Base-by-base conservation (phyloP, 2,888 invertebrate species). In the Pterostichus niger region DNA sequence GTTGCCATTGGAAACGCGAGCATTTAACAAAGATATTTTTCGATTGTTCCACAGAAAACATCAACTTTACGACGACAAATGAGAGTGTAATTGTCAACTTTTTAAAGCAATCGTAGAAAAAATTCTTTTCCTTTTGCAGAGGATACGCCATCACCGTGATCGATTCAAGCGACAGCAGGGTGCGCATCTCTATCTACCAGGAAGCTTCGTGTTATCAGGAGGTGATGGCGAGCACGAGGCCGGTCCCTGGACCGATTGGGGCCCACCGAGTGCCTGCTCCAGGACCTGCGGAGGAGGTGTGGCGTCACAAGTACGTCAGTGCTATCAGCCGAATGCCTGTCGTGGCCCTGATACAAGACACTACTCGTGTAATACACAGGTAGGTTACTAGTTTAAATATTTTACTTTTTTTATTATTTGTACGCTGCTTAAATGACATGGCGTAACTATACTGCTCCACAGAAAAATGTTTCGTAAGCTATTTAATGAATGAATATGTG, bases 261-360 rank as follows among this genome's bases (percentile, higher is more conserved):
- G 95, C 10, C 92, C 93, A 56, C 95, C 96, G 76, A 94, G 95
- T 33, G 92, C 94, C 80, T 99, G 99, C 90, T 97, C 98, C 4
- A 92, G 97, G 85, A 93, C 96, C 17, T 99, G 99, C 88, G 99
- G 98, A 0, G 97, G 97, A 11, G 99, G 99, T 78, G 97, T 98
- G 24, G 94, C 97, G 84, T 94, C 93, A 87, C 97, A 98, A 90
- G 94, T 94, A 83, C 93, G 98, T 87, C 93, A 93, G 89, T 97
- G 97, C 89, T 89, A 92, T 64, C 93, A 93, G 85, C 95, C 94
- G 5, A 88, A 89, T 84, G 84, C 84, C 2, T 98, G 98, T 88
- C 91, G 91, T 5, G 98, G 98, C 11, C 95, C 97, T 2, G 93
- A 93, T 86, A 95, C 94, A 78, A 94, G 96, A 88, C 97, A 95